Base-by-base conservation (phyloP, 2,888 invertebrate species). In the Cantharis lateralis region DNA sequence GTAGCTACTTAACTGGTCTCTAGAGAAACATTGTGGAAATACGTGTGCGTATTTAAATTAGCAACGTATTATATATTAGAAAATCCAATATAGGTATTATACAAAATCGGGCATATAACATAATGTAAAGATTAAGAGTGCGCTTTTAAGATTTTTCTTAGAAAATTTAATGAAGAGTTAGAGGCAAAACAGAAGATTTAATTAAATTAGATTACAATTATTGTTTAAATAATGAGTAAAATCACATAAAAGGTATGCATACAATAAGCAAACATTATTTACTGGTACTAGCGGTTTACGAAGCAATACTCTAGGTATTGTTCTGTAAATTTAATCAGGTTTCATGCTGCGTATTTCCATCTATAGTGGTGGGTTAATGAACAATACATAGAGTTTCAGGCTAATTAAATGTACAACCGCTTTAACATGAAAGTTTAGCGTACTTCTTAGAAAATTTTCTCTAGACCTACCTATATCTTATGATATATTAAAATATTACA, bases 311-410 rank as follows among this genome's bases (percentile, higher is more conserved):
- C 68, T 74, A 68, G 68, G 69, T 74, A 15, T 66, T 66, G 64
- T 66, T 66, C 64, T 77, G 74, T 48, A 74, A 77, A 77, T 77
- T 77, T 77, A 77, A 77, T 77, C 74, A 77, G 74, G 77, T 74
- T 73, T 74, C 77, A 71, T 71, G 74, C 71, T 63, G 77, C 74
- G 77, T 71, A 77, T 74, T 77, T 77, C 74, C 77, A 74, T 77
- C 77, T 77, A 74, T 68, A 73, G 73, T 70, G 73, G 76, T 72
- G 62, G 70, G 74, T 77, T 77, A 77, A 77, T 77, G 74, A 77
- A 77, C 77, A 77, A 77, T 77, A 74, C 71, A 77, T 28, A 11
- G 71, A 77, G 77, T 66, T 70, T 77, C 71, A 28, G 70, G 61
- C 68, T 77, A 77, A 77, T 77, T 70, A 77, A 74, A 73, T 73